phyloP scores from a whole-genome alignment of 2,113 vertebrate species.

The Eublepharis macularius region DNA sequence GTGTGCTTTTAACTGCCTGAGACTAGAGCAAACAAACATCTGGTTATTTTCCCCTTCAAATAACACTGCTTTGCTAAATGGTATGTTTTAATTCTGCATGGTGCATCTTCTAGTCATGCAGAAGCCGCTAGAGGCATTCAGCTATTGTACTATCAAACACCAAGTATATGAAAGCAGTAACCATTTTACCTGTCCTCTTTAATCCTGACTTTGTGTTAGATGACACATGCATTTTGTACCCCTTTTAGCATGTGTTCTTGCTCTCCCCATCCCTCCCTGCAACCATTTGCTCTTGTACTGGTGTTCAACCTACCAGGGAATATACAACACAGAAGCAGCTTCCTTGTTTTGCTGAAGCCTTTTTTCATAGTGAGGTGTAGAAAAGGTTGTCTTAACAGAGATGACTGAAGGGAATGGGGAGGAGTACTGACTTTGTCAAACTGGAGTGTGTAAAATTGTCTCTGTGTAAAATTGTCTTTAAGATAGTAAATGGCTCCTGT shows the following conservation, averaged over 20 bases:
- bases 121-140: background rate
- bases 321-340: background rate
- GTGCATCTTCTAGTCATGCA: background rate
- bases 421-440: background rate
- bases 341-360: background rate
- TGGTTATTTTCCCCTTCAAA: background rate
- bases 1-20: background rate
- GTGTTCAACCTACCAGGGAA: background rate
- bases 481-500: too few relatives aligned
- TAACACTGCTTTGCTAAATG: background rate
- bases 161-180: background rate
- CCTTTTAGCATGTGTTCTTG: background rate
- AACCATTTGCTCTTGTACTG: background rate
- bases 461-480: too few relatives aligned
- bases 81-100: background rate
- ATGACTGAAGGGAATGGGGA: background rate
- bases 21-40: background rate
- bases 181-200: background rate
- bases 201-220: background rate
- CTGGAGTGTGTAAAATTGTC: too few relatives aligned
- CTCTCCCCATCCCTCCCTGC: background rate
- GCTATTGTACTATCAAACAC: background rate
- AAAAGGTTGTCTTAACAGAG: background rate
- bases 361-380: background rate
- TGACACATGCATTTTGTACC: background rate